Conservation (phyloP, 2,888 invertebrate genomes). For the Malthinus seriepunctatus region DNA sequence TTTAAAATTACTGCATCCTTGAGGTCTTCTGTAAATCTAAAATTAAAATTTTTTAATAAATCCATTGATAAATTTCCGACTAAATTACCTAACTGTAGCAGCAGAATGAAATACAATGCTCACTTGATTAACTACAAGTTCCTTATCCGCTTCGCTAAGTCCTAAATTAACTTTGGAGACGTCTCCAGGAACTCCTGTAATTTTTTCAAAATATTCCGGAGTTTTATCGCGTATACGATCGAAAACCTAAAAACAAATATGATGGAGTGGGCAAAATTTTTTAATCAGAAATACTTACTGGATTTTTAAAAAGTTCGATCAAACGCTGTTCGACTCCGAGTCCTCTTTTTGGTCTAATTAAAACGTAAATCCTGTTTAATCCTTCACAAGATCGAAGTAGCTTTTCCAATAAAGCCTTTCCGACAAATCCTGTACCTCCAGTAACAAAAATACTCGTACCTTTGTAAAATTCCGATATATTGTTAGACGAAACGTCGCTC, state of each 20-base stretch:
- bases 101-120: conserved; percentile 93
- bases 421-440: conserved; percentile 81
- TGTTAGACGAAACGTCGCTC: conserved; percentile 33
- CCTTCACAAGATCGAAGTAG: conserved; percentile 83
- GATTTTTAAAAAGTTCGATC: conserved; percentile 74
- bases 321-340: conserved; percentile 70
- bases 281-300: conserved; percentile 53
- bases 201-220: conserved; percentile 69
- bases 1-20: conserved; percentile 87
- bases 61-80: neutral
- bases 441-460: conserved; percentile 50
- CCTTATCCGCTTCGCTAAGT: conserved; percentile 67
- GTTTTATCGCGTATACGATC: conserved; percentile 67
- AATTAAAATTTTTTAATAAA: conserved; percentile 17
- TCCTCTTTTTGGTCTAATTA: conserved; percentile 77
- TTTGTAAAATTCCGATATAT: conserved; percentile 46
- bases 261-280: neutral
- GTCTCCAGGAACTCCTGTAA: conserved; percentile 74
- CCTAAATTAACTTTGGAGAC: conserved; percentile 74
- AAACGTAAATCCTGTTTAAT: conserved; percentile 75
- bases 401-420: conserved; percentile 92
- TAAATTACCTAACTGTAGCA: conserved; percentile 77
- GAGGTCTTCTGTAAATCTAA: conserved; percentile 83
- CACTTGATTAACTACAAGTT: conserved; percentile 66
- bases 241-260: conserved; percentile 61